Percentiles rank a stretch among this genome's conserved stretches.
Evolutionary conservation across 2,888 invertebrate species (phyloP).

Genomic region (Neoascia interrupta): DNA sequence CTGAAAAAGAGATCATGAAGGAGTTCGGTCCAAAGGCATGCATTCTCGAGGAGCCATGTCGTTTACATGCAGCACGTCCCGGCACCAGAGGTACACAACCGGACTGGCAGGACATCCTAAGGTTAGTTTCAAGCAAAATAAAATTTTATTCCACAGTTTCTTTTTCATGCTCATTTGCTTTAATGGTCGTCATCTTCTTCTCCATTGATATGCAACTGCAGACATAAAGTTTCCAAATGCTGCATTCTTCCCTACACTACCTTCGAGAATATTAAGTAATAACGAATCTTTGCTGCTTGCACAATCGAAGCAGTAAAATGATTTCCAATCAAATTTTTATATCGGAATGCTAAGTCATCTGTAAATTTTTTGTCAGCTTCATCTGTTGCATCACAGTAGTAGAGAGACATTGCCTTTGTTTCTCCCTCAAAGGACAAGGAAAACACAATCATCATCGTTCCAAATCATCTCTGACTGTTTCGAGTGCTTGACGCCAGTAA

Average conservation of each 20-base stretch:
- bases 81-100: slow-evolving; percentile 79
- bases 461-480: neutral
- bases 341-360: slow-evolving; percentile 79
- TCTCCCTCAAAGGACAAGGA: slow-evolving; percentile 18
- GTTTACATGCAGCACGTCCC: slow-evolving; percentile 77
- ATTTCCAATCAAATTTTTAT: slow-evolving; percentile 79
- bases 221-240: slow-evolving; percentile 42
- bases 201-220: slow-evolving; percentile 39
- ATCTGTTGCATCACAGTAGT: slow-evolving; percentile 51
- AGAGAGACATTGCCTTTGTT: slow-evolving; percentile 42
- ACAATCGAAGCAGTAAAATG: slow-evolving; percentile 73
- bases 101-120: slow-evolving; percentile 89
- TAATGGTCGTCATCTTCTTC: slow-evolving; percentile 51
- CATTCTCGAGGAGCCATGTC: slow-evolving; percentile 89
- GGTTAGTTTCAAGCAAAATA: slow-evolving; percentile 81
- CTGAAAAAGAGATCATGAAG: slow-evolving; percentile 88
- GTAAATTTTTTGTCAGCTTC: slow-evolving; percentile 73
- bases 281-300: slow-evolving; percentile 55
- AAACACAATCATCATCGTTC: slow-evolving; percentile 64
- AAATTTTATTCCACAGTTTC: slow-evolving; percentile 37
- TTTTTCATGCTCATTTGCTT: slow-evolving; percentile 57
- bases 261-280: slow-evolving; percentile 62
- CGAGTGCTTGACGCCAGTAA: slow-evolving; percentile 67
- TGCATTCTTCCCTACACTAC: neutral
- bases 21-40: slow-evolving; percentile 90